phyloP scores from a whole-genome alignment of 2,797 vertebrate species.

The Adelosebastes latens region DNA sequence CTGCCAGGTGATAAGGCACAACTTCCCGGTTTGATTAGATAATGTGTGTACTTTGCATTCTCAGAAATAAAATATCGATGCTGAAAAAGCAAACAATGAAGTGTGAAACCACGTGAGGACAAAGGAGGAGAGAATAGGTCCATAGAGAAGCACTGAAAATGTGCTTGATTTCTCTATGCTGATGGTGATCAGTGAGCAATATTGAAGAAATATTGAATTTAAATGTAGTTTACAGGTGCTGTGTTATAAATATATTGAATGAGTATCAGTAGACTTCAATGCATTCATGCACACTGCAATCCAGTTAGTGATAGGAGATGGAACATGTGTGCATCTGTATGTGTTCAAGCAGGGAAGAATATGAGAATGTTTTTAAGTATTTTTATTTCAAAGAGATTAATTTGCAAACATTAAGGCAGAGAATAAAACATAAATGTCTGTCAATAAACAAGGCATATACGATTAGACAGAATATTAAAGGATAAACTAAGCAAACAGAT shows the following conservation, averaged over 20 bases:
- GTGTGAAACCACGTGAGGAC: not conserved
- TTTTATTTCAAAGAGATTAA: rapidly evolving
- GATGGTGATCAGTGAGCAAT: not conserved
- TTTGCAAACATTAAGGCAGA: not conserved
- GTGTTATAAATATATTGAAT: not conserved
- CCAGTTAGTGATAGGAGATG: not conserved
- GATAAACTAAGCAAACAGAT: not conserved
- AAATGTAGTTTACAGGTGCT: not conserved
- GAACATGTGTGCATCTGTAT: not conserved
- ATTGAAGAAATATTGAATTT: not conserved
- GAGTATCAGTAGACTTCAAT: not conserved
- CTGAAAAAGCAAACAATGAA: not conserved
- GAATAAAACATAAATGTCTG: not conserved
- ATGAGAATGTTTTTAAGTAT: not conserved
- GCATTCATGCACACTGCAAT: no score
- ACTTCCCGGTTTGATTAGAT: not conserved
- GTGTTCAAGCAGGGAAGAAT: not conserved
- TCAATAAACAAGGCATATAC: not conserved
- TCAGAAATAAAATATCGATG: not conserved
- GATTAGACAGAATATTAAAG: not conserved
- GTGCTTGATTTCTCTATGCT: not conserved
- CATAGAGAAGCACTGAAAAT: not conserved
- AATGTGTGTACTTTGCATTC: not conserved
- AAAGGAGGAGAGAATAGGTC: not conserved
- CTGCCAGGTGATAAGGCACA: not conserved